A percentile compares a stretch with the other conserved stretches of the same genome.
Evolutionary conservation across 2,797 vertebrate species (phyloP).

Genomic region (Melanotaenia boesemani): DNA sequence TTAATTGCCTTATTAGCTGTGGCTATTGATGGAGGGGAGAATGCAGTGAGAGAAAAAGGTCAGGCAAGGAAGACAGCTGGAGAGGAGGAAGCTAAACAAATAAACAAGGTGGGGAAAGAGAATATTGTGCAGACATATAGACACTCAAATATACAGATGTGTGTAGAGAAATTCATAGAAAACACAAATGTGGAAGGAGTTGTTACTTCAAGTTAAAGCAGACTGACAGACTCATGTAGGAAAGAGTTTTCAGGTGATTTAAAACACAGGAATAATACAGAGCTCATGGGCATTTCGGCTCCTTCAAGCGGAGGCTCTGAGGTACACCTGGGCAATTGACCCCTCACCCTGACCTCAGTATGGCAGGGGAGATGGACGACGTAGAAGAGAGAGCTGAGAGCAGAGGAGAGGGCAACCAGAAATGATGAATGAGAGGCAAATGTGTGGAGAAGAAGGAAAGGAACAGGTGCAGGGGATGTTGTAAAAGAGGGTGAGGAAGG

Average conservation of each 20-base stretch:
- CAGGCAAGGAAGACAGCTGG: slow-evolving; percentile 42
- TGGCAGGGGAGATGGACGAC: slow-evolving; percentile 48
- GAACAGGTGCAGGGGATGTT: slow-evolving; percentile 21
- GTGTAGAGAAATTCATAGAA: slow-evolving; percentile 6
- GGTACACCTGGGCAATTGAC: slow-evolving; percentile 65
- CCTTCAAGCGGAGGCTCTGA: slow-evolving; percentile 54
- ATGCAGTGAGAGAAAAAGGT: slow-evolving; percentile 57
- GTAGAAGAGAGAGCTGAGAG: slow-evolving; percentile 31
- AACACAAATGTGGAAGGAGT: slow-evolving; percentile 6
- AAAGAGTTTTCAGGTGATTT: slow-evolving; percentile 61
- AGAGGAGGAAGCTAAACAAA: slow-evolving; percentile 42
- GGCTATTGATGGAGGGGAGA: slow-evolving; percentile 69
- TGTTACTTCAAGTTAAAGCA: slow-evolving; percentile 22
- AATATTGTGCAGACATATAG: slow-evolving; percentile 1
- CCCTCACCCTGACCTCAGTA: slow-evolving; percentile 62
- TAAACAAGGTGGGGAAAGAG: slow-evolving; percentile 41
- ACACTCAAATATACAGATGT: neutral
- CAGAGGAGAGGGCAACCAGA: slow-evolving; percentile 41
- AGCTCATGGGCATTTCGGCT: slow-evolving; percentile 50
- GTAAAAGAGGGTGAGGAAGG: slow-evolving; percentile 14
- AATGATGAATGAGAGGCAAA: slow-evolving; percentile 60
- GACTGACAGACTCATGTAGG: slow-evolving; percentile 39
- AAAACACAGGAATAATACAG: slow-evolving; percentile 55
- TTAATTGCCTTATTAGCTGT: slow-evolving; percentile 85
- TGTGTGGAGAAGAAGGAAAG: slow-evolving; percentile 21